These are phyloP conservation scores for Carassius auratus DNA, from an alignment of 2,113 vertebrate genomes.

Conservation along the genomic window DNA sequence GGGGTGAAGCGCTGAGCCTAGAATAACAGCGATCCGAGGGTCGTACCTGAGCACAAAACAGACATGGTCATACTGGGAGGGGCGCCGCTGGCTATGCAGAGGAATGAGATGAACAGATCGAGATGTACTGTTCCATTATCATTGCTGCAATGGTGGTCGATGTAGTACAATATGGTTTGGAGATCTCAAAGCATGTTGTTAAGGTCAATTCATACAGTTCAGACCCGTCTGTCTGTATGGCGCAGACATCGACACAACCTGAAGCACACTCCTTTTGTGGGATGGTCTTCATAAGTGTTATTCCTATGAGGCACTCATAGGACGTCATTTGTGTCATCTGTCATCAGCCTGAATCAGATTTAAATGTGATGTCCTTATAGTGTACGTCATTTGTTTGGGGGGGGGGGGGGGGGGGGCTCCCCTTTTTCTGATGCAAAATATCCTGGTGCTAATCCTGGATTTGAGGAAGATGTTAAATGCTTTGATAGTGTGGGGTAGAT, in stretches of 20 bases:
- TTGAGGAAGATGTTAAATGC: not conserved
- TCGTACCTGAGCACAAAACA: conserved; percentile 38
- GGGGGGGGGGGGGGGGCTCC: not conserved
- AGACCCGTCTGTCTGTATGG: conserved; percentile 47
- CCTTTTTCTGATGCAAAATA: not conserved
- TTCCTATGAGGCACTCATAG: conserved; percentile 52
- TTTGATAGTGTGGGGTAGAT: not conserved
- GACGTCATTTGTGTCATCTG: conserved; percentile 13
- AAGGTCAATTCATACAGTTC: conserved; percentile 50
- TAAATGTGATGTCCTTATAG: conserved; percentile 18
- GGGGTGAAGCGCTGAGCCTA: conserved; percentile 21
- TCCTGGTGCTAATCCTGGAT: conserved; percentile 40
- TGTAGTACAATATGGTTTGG: conserved; percentile 55
- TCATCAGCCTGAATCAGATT: conserved; percentile 29
- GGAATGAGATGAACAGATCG: conserved; percentile 34
- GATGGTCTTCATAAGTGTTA: conserved; percentile 34
- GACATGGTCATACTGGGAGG: conserved; percentile 50
- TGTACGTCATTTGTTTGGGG: not conserved
- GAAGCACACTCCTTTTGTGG: conserved; percentile 27
- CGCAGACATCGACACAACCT: conserved; percentile 38
- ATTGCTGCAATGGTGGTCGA: conserved; percentile 44
- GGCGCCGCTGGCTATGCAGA: conserved; percentile 35
- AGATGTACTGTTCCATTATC: conserved; percentile 48
- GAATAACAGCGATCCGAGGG: conserved; percentile 39
- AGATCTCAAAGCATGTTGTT: conserved; percentile 52